These are phyloP conservation scores for Hemicordylus capensis DNA, from an alignment of 2,113 vertebrate genomes.

Conservation along the genomic window DNA sequence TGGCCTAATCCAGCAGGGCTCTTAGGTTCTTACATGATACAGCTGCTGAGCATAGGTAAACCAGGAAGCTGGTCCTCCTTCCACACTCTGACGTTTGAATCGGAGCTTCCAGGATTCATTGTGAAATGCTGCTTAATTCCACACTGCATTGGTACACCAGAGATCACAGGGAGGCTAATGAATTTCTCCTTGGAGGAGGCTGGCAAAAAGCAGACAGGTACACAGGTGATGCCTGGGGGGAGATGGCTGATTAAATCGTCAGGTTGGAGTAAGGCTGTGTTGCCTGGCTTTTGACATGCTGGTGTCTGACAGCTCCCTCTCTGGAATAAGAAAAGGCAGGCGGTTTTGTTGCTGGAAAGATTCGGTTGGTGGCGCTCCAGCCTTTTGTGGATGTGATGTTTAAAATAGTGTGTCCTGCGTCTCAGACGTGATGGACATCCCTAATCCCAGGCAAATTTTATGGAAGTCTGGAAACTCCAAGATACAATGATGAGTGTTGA, in stretches of 20 bases:
- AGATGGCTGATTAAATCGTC: neutral
- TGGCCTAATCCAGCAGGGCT: no score
- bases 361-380: neutral
- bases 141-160: neutral
- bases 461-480: no score
- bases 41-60: neutral
- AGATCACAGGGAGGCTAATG: neutral
- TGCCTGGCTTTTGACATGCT: neutral
- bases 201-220: neutral
- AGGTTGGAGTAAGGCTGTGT: no score
- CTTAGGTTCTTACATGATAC: no score
- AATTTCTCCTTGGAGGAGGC: neutral
- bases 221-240: neutral
- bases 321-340: neutral
- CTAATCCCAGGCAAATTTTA: no score
- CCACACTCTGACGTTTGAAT: no score
- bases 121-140: neutral
- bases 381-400: neutral
- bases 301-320: neutral
- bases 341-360: neutral
- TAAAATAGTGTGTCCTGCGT: neutral
- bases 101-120: neutral
- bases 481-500: no score
- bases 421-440: no score
- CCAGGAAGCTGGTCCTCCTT: neutral